phyloP scores from a whole-genome alignment of 2,888 invertebrate species.

The Dolomedes plantarius region DNA sequence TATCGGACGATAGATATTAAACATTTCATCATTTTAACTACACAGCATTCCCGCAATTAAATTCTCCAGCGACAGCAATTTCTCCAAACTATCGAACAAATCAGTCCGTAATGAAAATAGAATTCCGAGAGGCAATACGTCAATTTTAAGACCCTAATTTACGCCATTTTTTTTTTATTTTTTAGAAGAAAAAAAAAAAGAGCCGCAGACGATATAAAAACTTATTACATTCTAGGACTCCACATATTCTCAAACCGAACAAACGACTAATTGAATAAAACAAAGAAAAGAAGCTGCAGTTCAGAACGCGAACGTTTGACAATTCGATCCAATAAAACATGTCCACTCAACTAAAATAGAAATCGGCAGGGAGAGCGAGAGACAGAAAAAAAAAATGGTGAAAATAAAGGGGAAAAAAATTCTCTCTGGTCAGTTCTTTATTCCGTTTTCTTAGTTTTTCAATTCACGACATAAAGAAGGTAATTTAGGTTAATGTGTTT shows the following conservation, averaged over 20 bases:
- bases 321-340: constrained; percentile 8
- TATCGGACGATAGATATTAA: no score
- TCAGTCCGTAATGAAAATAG: no score
- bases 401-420: neutral
- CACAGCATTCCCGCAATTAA: no score
- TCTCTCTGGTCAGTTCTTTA: constrained; percentile 16
- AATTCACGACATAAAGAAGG: constrained; percentile 12
- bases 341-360: constrained; percentile 9
- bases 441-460: constrained; percentile 25
- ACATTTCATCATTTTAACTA: no score
- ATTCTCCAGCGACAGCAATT: no score
- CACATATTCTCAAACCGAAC: neutral
- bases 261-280: neutral
- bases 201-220: neutral
- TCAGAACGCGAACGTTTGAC: neutral
- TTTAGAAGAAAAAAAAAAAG: no score
- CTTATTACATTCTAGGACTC: neutral
- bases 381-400: neutral
- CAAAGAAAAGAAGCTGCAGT: neutral
- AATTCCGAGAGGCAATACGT: no score
- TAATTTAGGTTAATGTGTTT: constrained; percentile 60
- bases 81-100: no score
- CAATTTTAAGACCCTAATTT: no score
- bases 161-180: no score
- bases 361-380: neutral